Evolutionary conservation across 2,113 vertebrate genomes (phyloP), one percentile per base, ranked within the genome.

Genomic region (Antechinus flavipes): DNA sequence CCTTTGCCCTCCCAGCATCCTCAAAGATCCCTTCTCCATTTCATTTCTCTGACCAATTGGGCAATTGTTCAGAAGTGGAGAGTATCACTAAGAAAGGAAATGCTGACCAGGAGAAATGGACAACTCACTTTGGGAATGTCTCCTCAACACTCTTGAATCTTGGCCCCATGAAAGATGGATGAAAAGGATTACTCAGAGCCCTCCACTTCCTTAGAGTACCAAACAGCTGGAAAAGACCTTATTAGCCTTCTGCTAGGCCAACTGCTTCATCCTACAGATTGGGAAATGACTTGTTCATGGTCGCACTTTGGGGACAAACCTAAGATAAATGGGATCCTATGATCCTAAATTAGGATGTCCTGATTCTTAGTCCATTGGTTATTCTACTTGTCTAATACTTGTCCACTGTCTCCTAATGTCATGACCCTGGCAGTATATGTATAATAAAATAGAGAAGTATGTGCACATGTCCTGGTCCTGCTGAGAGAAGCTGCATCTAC

Each of bases 171-270:
- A 90, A 90, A 54, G 84, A 0, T 16, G 42, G 54, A 26, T 22
- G 25, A 26, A 90, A 95, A n/a, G 49, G 54, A 94, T 84, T 42
- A 84, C 19, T 19, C 35, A 84, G 68, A 42, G 16, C n/a, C n/a
- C 68, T 84, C 35, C 24, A 61, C 19, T 27, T 19, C 49, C 10
- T 53, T 50, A 11, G 14, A 19, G 68, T 23, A 90, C 50, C 90
- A 91, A 27, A 58, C 14, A 93, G 93, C n/a, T 91, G 55, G 47
- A 95, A 96, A 53, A 23, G 0, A 92, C 10, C 46, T 89, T 90
- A 35, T 89, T 90, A 35, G 56, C 14, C 42, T 25, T 49, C 8
- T 55, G 54, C 52, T 89, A 76, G 90, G 52, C 8, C 4, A 91
- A 50, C 49, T 35, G 14, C 84, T 89, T 46, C 42, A 49, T 93